Base-by-base conservation (phyloP, 23 tunicate species). In the Trididemnum clinides region DNA sequence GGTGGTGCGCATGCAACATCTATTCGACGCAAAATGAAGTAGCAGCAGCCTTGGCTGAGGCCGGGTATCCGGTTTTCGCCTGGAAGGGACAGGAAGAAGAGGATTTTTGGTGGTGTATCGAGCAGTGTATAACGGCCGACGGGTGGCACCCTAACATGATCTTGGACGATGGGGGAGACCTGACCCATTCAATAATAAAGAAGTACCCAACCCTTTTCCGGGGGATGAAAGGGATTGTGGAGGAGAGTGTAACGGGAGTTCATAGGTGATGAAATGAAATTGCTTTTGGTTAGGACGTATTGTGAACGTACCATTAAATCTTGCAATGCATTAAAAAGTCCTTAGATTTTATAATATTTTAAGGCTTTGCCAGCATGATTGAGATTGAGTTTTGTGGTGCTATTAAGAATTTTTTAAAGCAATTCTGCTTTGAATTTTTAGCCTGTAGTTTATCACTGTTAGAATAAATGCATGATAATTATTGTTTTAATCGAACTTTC, bases 31-130 rank as follows among this genome's bases (percentile, higher is more conserved):
- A 95, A 34, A 95, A 90, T 39, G 95, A 90, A 62, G 99, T 95
- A 25, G 99, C 99, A 1, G 99, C 99, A 33, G 99, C 93, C 33
- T 65, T 95, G 0, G 95, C 99, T 0, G 99, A 95, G 70, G 99
- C 99, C 1, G 97, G 90, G 0, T 86, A 83, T 72, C 81, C 99
- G 15, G 70, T 95, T 39, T 95, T 95, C 66, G 99, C 99, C 7
- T 95, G 99, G 99, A 95, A 95, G 81, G 99, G 95, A 1, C 91
- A 95, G 64, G 93, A 90, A 70, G 99, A 95, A 82, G 99, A 95
- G 50, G 99, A 95, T 28, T 95, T 95, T 65, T 95, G 99, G 99
- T 95, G 99, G 99, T 95, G 99, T 88, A 95, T 95, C 39, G 98
- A 94, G 39, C 50, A 83, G 64, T 94, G 98, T 66, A 94, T 94